phyloP scores from a whole-genome alignment of 2,797 vertebrate genomes.

The Scolopax bukidnonensis region DNA sequence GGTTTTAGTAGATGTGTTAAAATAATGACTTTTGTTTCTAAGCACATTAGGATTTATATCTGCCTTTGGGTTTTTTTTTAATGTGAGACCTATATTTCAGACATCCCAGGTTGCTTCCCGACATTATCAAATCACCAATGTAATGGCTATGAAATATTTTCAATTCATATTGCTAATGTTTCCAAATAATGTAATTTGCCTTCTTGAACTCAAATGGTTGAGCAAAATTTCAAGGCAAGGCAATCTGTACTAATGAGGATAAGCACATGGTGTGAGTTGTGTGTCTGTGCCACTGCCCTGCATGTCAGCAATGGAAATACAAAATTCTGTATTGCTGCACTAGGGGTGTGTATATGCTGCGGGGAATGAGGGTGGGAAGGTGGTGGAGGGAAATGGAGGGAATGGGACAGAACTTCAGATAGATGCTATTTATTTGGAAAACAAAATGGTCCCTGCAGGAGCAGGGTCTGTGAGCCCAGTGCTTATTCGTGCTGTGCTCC shows the following conservation, averaged over 20 bases:
- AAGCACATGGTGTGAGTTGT: background rate
- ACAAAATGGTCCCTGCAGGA: background rate
- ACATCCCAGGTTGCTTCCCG: background rate
- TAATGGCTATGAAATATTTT: background rate
- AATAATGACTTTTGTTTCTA: background rate
- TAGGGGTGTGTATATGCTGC: background rate
- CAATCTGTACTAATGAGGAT: background rate
- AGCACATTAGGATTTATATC: background rate
- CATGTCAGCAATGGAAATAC: background rate
- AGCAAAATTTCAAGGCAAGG: background rate
- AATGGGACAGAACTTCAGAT: background rate
- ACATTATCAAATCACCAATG: background rate
- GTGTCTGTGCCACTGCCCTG: background rate
- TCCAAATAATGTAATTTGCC: background rate
- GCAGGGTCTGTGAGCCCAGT: background rate
- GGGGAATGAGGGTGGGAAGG: rapidly evolving
- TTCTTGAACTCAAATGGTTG: background rate
- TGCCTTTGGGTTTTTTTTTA: background rate
- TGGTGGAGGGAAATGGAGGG: background rate
- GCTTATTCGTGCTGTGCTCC: conserved; percentile 35
- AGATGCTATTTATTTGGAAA: background rate
- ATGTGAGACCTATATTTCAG: background rate
- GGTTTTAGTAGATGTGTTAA: background rate
- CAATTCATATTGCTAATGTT: background rate
- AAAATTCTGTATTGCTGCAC: background rate